Conservation (phyloP, 2,888 invertebrate genomes). For the Allolobophora icterica region DNA sequence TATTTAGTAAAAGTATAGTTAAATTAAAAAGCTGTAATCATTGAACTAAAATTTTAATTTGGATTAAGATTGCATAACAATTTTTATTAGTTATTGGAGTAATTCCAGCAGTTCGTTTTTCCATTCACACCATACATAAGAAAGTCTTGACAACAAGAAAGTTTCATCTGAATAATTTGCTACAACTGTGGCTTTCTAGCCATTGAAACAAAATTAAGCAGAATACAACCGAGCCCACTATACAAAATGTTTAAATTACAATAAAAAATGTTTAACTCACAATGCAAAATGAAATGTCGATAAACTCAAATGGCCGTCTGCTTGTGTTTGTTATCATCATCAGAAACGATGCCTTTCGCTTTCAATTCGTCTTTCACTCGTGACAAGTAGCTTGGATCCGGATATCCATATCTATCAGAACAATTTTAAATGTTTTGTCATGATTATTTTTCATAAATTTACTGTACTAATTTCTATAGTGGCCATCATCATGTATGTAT, state of each 20-base stretch:
- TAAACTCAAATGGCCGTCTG: neutral
- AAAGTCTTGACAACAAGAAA: neutral
- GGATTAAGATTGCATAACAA: neutral
- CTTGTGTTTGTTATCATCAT: neutral
- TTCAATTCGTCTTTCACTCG: constrained; percentile 56
- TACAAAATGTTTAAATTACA: neutral
- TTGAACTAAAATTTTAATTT: neutral
- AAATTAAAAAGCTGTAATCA: neutral
- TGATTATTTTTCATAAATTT: neutral
- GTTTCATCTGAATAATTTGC: neutral
- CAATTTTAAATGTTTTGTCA: neutral
- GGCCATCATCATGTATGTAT: neutral
- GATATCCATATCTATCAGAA: constrained; percentile 56
- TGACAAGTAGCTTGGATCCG: constrained; percentile 54
- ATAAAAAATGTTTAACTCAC: neutral
- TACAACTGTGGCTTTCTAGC: neutral
- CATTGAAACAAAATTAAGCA: neutral
- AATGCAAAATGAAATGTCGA: neutral
- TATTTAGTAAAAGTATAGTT: too few species aligned
- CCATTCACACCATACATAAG: neutral
- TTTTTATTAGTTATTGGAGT: neutral
- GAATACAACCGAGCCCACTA: neutral
- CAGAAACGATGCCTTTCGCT: constrained; percentile 53
- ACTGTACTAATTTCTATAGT: neutral
- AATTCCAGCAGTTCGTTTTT: neutral